Conservation (phyloP, 2,888 invertebrate species). For the Hypercompe scribonia region DNA sequence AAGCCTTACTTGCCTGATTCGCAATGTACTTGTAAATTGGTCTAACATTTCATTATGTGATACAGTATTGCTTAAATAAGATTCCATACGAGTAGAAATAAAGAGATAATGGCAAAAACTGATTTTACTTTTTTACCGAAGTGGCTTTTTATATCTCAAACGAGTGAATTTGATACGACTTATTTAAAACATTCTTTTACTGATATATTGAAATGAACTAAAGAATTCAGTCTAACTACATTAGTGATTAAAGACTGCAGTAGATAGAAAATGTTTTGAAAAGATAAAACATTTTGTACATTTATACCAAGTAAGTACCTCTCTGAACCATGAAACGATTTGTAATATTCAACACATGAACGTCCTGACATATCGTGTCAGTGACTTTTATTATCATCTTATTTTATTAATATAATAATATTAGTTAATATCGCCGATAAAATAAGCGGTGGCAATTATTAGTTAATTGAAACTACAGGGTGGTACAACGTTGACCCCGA, state of each 20-base stretch:
- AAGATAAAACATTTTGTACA: background rate
- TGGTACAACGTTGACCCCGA: constrained; percentile 53
- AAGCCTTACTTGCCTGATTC: background rate
- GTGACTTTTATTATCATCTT: background rate
- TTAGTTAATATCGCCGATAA: constrained; percentile 23
- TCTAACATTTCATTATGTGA: background rate
- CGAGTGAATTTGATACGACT: no score
- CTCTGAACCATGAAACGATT: background rate
- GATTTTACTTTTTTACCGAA: no score
- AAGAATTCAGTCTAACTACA: background rate
- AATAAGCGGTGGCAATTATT: constrained; percentile 39
- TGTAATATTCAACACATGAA: background rate
- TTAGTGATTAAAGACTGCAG: background rate
- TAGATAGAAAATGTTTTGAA: background rate
- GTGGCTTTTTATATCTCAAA: no score
- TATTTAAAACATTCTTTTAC: no score
- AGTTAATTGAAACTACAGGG: constrained; percentile 56
- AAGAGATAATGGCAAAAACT: no score
- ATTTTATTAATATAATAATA: constrained; percentile 18
- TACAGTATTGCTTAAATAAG: background rate
- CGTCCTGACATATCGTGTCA: background rate
- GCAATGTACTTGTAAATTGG: background rate
- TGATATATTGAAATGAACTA: background rate
- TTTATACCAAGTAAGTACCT: background rate
- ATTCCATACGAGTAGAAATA: no score